These are phyloP conservation scores for Podiceps cristatus DNA, from an alignment of 2,113 vertebrate genomes.

Conservation along the genomic window DNA sequence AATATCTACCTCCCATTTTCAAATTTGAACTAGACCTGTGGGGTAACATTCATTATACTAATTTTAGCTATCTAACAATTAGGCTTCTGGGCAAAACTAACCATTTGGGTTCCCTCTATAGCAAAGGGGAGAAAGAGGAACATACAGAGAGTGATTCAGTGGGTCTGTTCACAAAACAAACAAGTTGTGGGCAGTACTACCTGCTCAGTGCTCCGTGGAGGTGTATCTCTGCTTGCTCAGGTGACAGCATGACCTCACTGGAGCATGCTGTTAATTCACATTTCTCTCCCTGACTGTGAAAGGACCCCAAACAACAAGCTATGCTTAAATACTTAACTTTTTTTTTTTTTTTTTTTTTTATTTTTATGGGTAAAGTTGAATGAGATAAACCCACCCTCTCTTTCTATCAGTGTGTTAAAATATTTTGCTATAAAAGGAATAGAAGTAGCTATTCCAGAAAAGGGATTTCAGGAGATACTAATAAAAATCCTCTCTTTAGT, in stretches of 20 bases:
- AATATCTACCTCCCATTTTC: background rate
- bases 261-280: background rate
- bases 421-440: background rate
- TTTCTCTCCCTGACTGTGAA: background rate
- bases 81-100: background rate
- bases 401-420: constrained; percentile 1
- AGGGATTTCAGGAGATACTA: background rate
- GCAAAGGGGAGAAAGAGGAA: background rate
- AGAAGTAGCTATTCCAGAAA: constrained; percentile 8
- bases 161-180: background rate
- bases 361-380: background rate
- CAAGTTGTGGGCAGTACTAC: background rate
- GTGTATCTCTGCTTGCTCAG: background rate
- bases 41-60: background rate
- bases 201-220: background rate
- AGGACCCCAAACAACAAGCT: background rate
- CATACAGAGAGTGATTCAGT: background rate
- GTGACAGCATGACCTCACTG: background rate
- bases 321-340: constrained; percentile 5
- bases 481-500: constrained; percentile 15
- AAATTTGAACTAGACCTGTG: background rate
- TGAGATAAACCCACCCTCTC: background rate
- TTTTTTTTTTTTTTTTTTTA: background rate
- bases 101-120: background rate
- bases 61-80: background rate